Conservation (phyloP, 2,797 vertebrate species). For the Petrocephalus sullivani region DNA sequence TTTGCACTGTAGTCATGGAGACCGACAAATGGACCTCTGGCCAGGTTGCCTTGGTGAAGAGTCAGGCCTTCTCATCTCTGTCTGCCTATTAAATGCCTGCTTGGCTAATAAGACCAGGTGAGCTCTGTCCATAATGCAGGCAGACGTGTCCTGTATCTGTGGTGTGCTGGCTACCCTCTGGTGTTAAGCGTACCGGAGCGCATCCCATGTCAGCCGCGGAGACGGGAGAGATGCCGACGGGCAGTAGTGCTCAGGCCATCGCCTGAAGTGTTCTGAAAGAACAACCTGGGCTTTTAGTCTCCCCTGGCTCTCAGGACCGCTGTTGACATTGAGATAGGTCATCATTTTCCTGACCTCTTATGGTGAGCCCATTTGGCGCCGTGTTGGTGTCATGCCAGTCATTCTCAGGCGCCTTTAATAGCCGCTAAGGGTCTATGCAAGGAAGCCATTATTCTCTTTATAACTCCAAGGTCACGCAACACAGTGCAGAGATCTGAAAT, state of each 20-base stretch:
- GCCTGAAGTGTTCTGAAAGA: background rate
- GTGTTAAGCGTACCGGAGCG: background rate
- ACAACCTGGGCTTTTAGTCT: background rate
- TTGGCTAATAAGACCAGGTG: background rate
- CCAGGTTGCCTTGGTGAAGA: background rate
- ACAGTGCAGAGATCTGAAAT: slow-evolving; percentile 53
- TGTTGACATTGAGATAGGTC: slow-evolving; percentile 4
- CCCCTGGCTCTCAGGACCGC: background rate
- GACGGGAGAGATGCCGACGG: background rate
- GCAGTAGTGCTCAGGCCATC: background rate
- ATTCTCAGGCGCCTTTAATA: slow-evolving; percentile 48
- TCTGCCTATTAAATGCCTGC: background rate
- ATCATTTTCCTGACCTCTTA: background rate
- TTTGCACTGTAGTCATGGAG: slow-evolving; percentile 16
- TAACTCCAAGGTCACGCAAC: slow-evolving; percentile 56
- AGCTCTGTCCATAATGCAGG: background rate
- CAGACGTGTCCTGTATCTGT: background rate
- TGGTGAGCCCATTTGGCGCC: background rate
- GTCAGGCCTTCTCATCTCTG: background rate
- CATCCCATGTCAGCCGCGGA: background rate
- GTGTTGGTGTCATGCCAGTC: background rate
- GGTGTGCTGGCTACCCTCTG: background rate
- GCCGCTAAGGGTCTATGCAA: slow-evolving; percentile 36
- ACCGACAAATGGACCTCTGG: background rate
- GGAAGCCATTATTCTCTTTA: slow-evolving; percentile 58